Percentiles rank a stretch among this genome's conserved stretches.
These are phyloP conservation scores for Natrix natrix DNA, from an alignment of 2,797 vertebrate species.

Conservation along the genomic window DNA sequence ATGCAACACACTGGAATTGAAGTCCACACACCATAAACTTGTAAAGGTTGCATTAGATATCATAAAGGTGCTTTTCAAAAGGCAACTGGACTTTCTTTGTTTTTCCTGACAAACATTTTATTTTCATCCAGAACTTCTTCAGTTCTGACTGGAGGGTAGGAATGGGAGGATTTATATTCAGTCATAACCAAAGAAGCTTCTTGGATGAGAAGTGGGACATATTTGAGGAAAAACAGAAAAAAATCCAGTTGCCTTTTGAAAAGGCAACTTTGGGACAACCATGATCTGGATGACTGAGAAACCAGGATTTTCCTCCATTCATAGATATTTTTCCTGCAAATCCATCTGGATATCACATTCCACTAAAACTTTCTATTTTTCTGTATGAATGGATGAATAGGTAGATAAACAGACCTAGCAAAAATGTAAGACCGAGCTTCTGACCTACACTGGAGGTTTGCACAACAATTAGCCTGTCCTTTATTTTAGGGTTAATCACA, in stretches of 20 bases:
- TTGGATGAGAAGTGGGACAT: neutral
- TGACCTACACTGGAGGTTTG: constrained; percentile 54
- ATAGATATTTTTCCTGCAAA: neutral
- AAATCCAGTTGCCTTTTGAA: neutral
- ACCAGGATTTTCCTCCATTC: neutral
- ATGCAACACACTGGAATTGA: neutral
- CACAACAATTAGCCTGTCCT: constrained; percentile 42
- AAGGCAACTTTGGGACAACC: neutral
- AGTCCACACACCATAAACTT: neutral
- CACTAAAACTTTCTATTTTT: neutral
- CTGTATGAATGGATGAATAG: neutral
- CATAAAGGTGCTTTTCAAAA: neutral
- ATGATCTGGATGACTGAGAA: neutral
- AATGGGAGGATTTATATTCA: neutral
- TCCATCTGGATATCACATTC: constrained; percentile 9
- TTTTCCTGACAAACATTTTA: neutral
- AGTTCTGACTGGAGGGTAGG: neutral
- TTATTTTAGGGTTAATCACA: constrained; percentile 61
- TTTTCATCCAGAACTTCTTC: neutral
- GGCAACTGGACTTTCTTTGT: neutral
- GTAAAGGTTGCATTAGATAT: neutral
- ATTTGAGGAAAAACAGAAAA: neutral
- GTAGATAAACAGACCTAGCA: constrained; percentile 19
- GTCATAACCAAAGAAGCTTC: neutral
- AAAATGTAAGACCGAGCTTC: constrained; percentile 37